These are phyloP conservation scores for Natrix natrix DNA, from an alignment of 2,797 vertebrate genomes.

Conservation along the genomic window DNA sequence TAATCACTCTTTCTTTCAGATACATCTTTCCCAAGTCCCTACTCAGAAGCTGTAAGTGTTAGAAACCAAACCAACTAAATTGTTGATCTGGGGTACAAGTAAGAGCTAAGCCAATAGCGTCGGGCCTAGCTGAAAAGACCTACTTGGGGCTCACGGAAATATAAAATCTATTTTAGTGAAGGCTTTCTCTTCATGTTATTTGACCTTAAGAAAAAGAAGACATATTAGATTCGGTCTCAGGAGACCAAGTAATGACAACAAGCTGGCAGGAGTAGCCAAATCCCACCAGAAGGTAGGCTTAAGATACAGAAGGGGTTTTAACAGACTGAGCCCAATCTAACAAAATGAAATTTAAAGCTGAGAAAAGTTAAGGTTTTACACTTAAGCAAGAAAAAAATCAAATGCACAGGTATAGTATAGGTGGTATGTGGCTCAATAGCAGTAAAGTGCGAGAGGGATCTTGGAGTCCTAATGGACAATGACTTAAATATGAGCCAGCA, in stretches of 20 bases:
- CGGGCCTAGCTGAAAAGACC: neutral
- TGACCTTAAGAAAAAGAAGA: neutral
- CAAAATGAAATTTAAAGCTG: neutral
- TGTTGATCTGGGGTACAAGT: neutral
- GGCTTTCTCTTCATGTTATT: neutral
- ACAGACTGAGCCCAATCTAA: neutral
- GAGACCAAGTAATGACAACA: neutral
- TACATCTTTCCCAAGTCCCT: neutral
- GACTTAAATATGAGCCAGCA: too few relatives aligned
- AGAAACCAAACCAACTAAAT: neutral
- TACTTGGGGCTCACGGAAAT: neutral
- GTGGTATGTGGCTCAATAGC: too few relatives aligned
- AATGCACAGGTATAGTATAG: too few relatives aligned
- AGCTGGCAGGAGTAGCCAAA: neutral
- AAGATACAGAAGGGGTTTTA: neutral
- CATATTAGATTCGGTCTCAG: neutral
- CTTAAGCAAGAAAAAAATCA: neutral
- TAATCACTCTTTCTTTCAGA: conserved; percentile 1
- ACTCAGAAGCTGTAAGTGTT: neutral
- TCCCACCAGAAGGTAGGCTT: neutral
- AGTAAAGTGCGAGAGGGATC: too few relatives aligned
- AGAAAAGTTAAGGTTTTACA: neutral
- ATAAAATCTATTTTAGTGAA: neutral
- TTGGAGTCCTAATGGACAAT: too few relatives aligned
- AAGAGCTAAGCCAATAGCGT: neutral